Base-by-base conservation (phyloP, 2,888 invertebrate species). In the Drosophila parthenogenetica region DNA sequence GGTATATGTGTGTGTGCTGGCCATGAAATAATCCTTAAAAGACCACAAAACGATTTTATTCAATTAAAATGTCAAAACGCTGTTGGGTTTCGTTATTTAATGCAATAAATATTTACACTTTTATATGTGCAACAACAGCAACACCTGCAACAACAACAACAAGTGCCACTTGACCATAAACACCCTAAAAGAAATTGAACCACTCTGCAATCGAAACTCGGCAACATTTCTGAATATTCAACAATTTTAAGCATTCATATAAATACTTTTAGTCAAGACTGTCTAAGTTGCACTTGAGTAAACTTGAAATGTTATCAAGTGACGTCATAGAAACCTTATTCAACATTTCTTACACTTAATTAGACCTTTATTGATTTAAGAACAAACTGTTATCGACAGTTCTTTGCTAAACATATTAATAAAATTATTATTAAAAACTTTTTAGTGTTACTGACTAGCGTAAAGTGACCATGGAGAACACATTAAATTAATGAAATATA, bases 31-130 rank as follows among this genome's bases (percentile, higher is more conserved):
- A 87, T 83, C 82, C 82, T 83, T 83, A 87, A 83, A 83, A 87
- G 82, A 88, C 87, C 89, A 82, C 83, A 88, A 83, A 84, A 86
- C 83, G 89, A 83, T 88, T 84, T 88, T 83, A 84, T 84, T 84
- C 84, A 84, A 84, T 84, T 84, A 84, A 84, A 84, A 88, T 88
- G 84, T 88, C 84, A 84, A 84, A 88, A 84, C 88, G 82, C 69
- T 87, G 86, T 87, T 83, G 87, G 86, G 82, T 83, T 83, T 87
- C 86, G 45, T 82, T 83, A 83, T 83, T 83, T 83, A 83, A 83
- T 87, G 82, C 82, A 85, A 87, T 85, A 87, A 79, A 87, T 85
- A 82, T 82, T 82, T 82, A 85, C 87, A 82, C 78, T 81, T 72
- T 67, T 72, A 68, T 73, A 59, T 49, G 46, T 39, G 17, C 29